Base-by-base conservation (phyloP, 2,797 vertebrate species). In the Agapornis canus region DNA sequence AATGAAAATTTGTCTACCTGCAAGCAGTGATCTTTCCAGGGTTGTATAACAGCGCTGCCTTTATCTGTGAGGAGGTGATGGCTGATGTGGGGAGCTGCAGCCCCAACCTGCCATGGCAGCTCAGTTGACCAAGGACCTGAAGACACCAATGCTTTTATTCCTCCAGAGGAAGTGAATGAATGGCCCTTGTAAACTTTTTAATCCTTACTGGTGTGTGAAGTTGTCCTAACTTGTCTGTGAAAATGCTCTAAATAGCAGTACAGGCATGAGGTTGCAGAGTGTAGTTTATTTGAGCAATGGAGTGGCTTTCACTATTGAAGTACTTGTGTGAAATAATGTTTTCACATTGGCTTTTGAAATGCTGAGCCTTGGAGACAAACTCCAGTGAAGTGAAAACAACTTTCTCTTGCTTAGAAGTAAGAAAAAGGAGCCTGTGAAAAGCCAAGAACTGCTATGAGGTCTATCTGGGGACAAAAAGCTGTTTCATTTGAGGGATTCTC, bases 401-500 rank as follows among this genome's bases (percentile, higher is more conserved):
- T 88, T 90, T 57, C 22, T 82, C 51, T 82, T 61, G 65, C 80
- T 90, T 85, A 66, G 8, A 1, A 86, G 77, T 69, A 54, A 70
- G 89, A 61, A 80, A 64, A 81, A 75, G 76, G 32, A 89, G 65
- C 48, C 31, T 61, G 21, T 57, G 32, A 75, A 64, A 88, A 85
- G 59, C 66, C 37, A 65, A 35, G 64, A 64, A 31, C n/a, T 39
- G 64, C 72, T 93, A 87, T 47, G 31, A 27, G 85, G 61, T 90
- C 63, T 87, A 81, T 80, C 82, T 15, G 76, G 95, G 92, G 82
- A 93, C 90, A 82, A 83, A 93, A 94, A 95, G 80, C 89, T 91
- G 59, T 70, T 95, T 93, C 51, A 91, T 88, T 57, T 29, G 86
- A 93, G 54, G 71, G 90, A 63, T 82, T 92, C 69, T 90, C 40